Conservation (phyloP, 2,797 vertebrate genomes). For the Sparus aurata region DNA sequence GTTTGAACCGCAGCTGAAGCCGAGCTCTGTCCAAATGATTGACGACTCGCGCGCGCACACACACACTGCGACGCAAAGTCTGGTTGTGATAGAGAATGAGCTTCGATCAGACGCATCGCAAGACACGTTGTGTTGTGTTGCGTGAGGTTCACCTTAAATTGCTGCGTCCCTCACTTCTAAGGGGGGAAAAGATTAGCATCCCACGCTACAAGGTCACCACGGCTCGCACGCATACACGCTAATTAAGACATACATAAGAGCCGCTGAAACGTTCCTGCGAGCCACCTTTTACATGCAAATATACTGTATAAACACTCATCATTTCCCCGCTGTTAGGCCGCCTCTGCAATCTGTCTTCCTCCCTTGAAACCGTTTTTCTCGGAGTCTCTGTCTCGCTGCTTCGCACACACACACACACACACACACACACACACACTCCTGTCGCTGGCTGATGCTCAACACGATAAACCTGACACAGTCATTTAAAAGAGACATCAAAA, state of each 20-base stretch:
- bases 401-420: not conserved
- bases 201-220: constrained; percentile 39
- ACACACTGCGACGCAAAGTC: constrained; percentile 11
- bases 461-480: constrained; percentile 42
- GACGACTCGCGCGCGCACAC: constrained; percentile 49
- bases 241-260: constrained; percentile 19
- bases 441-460: constrained; percentile 31
- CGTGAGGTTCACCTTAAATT: constrained; percentile 58
- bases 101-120: constrained; percentile 54
- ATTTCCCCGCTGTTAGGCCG: not conserved
- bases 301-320: constrained; percentile 34
- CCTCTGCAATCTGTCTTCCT: constrained; percentile 43
- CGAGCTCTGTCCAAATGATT: constrained; percentile 69
- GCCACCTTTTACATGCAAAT: constrained; percentile 53
- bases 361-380: constrained; percentile 20
- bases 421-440: not conserved
- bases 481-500: constrained; percentile 50
- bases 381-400: not conserved
- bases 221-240: constrained; percentile 23
- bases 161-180: constrained; percentile 1
- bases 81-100: constrained; percentile 28
- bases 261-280: not conserved
- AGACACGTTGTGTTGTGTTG: constrained; percentile 42
- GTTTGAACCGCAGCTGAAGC: constrained; percentile 61
- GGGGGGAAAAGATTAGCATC: constrained; percentile 25